Conservation (phyloP, 1,140 invertebrate genomes). For the Drosophila pandora region DNA sequence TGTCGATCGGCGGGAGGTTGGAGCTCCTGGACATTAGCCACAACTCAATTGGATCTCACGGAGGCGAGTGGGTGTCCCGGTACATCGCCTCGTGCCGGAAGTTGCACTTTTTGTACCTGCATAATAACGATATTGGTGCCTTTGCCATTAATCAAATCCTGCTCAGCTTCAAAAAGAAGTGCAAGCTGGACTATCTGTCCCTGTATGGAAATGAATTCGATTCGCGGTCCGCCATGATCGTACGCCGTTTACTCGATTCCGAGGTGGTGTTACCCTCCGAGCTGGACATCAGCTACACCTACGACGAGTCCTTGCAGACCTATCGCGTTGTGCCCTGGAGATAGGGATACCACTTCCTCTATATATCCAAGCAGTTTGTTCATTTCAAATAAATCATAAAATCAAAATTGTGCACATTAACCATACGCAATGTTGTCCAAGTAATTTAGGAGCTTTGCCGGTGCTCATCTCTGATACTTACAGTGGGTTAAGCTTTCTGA, state of each 20-base stretch:
- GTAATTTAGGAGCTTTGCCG: not conserved
- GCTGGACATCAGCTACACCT: slow-evolving; percentile 63
- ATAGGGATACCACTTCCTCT: slow-evolving; percentile 3
- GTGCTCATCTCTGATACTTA: slow-evolving; percentile 20
- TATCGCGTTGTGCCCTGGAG: slow-evolving; percentile 68
- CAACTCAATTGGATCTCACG: slow-evolving; percentile 64
- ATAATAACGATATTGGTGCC: slow-evolving; percentile 51
- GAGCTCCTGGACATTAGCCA: slow-evolving; percentile 58
- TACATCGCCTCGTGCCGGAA: slow-evolving; percentile 49
- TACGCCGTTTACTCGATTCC: slow-evolving; percentile 61
- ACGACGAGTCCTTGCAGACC: slow-evolving; percentile 45
- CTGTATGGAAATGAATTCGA: slow-evolving; percentile 65
- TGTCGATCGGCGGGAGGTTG: slow-evolving; percentile 22
- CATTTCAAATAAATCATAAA: not conserved
- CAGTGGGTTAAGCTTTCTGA: slow-evolving; percentile 27
- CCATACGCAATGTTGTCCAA: not conserved
- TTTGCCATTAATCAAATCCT: slow-evolving; percentile 54
- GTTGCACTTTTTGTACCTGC: slow-evolving; percentile 51
- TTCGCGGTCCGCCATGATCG: slow-evolving; percentile 46
- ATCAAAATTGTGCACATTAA: not conserved
- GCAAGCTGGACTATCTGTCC: slow-evolving; percentile 39
- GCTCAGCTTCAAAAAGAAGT: slow-evolving; percentile 57
- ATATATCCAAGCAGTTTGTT: not conserved
- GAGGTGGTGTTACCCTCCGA: slow-evolving; percentile 47
- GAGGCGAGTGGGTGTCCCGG: slow-evolving; percentile 62